Conservation (phyloP, 2,888 invertebrate species). For the Dicyrtoma fusca region DNA sequence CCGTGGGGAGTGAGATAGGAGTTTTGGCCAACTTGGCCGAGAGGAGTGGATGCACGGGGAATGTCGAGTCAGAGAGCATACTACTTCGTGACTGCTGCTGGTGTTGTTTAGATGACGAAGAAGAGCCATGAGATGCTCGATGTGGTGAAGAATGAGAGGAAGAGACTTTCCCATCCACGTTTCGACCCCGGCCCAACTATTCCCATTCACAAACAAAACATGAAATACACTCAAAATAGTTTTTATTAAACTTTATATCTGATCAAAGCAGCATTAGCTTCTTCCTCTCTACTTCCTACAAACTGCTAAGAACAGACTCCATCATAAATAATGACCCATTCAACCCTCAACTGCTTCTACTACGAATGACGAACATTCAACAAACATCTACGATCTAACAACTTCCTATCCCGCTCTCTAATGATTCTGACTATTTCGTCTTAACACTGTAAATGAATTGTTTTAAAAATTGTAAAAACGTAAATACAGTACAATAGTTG, state of each 20-base stretch:
- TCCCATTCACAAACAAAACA: conserved; percentile 3
- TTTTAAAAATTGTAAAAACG: too few species aligned
- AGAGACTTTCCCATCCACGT: conserved; percentile 49
- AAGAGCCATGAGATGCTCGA: conserved; percentile 38
- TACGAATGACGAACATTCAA: too few species aligned
- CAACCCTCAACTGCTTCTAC: too few species aligned
- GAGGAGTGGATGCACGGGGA: conserved; percentile 54
- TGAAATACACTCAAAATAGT: conserved; percentile 2
- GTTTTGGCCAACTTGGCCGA: conserved; percentile 55
- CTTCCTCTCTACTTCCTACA: background rate
- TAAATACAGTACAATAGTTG: too few species aligned
- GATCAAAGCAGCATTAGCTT: background rate
- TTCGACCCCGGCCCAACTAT: conserved; percentile 55
- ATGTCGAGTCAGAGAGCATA: conserved; percentile 49
- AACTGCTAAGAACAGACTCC: background rate
- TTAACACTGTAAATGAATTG: too few species aligned
- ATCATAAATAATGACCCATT: too few species aligned
- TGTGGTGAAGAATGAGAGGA: conserved; percentile 47
- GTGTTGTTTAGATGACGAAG: conserved; percentile 39
- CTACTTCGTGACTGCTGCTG: conserved; percentile 32
- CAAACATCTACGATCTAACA: too few species aligned
- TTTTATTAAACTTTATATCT: conserved; percentile 4
- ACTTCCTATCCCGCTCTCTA: too few species aligned
- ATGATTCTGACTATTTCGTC: too few species aligned
- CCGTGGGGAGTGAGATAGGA: conserved; percentile 46